A percentile compares a stretch with the other conserved stretches of the same genome.
Conservation (phyloP, 2,888 invertebrate genomes). For the Amphipyra berbera region DNA sequence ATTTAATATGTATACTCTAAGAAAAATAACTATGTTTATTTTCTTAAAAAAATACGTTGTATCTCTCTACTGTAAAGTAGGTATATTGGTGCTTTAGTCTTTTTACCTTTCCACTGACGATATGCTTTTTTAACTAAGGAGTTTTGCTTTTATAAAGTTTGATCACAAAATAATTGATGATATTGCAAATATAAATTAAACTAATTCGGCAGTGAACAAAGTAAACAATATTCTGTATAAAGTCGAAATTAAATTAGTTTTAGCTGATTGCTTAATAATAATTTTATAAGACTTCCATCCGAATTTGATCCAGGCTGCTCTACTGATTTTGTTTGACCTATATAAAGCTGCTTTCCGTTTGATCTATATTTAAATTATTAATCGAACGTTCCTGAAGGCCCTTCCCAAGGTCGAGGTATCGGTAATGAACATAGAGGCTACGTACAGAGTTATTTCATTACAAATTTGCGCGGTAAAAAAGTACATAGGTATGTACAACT, state of each 20-base stretch:
- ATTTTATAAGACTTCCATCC: slow-evolving; percentile 11
- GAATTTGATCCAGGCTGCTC: neutral
- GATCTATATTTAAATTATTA: neutral
- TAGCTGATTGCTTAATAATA: slow-evolving; percentile 3
- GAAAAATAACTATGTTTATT: too few relatives aligned
- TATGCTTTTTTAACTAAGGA: too few relatives aligned
- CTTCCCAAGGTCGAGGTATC: neutral
- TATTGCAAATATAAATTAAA: too few relatives aligned
- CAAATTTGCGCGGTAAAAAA: neutral
- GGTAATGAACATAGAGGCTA: neutral
- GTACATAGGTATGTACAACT: slow-evolving; percentile 17
- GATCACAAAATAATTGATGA: too few relatives aligned
- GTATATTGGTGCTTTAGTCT: too few relatives aligned
- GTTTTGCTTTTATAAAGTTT: too few relatives aligned
- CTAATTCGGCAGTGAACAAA: neutral
- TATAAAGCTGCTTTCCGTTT: slow-evolving; percentile 1
- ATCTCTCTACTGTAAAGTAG: too few relatives aligned
- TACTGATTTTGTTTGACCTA: slow-evolving; percentile 1
- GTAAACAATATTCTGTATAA: neutral
- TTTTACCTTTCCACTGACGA: too few relatives aligned
- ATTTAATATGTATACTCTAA: too few relatives aligned
- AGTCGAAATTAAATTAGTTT: neutral
- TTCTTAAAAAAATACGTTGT: too few relatives aligned
- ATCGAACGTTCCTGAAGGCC: neutral
- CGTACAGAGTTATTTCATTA: neutral